Conservation (phyloP, 2,113 vertebrate genomes). For the Seriola aureovittata region DNA sequence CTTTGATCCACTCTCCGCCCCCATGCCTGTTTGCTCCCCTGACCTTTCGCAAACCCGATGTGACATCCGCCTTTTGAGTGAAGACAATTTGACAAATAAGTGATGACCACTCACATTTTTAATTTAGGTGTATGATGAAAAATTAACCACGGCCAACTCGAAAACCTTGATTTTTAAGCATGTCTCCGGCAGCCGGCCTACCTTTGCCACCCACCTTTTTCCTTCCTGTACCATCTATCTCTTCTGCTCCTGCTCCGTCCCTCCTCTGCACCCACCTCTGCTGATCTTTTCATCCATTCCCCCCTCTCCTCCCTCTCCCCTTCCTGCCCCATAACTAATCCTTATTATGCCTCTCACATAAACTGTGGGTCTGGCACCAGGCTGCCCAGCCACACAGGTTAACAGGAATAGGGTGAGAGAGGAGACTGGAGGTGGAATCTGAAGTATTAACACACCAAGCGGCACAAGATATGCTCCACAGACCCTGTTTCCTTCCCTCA, state of each 20-base stretch:
- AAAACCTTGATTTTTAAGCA: slow-evolving; percentile 80
- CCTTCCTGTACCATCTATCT: slow-evolving; percentile 33
- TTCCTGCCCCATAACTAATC: slow-evolving; percentile 73
- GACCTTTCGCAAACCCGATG: slow-evolving; percentile 79
- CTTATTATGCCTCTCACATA: slow-evolving; percentile 78
- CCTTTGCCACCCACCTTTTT: slow-evolving; percentile 28
- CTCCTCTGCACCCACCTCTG: slow-evolving; percentile 37
- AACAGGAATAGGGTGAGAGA: slow-evolving; percentile 56
- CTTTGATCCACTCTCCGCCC: slow-evolving; percentile 71
- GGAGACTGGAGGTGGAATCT: slow-evolving; percentile 47
- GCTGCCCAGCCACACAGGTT: slow-evolving; percentile 53
- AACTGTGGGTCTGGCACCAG: slow-evolving; percentile 67
- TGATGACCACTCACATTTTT: slow-evolving; percentile 87
- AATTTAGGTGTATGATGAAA: slow-evolving; percentile 85
- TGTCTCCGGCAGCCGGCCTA: slow-evolving; percentile 22
- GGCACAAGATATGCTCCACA: slow-evolving; percentile 63
- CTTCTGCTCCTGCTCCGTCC: slow-evolving; percentile 21
- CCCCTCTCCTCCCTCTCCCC: slow-evolving; percentile 6
- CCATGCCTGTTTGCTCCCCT: slow-evolving; percentile 54
- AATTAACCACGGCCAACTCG: slow-evolving; percentile 78
- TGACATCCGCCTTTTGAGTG: slow-evolving; percentile 79
- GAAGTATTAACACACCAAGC: slow-evolving; percentile 50
- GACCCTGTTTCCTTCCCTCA: slow-evolving; percentile 62
- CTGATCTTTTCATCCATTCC: slow-evolving; percentile 47
- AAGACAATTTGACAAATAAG: slow-evolving; percentile 86